Percentiles rank a stretch among this genome's conserved stretches.
phyloP scores from a whole-genome alignment of 2,888 invertebrate genomes.

The Eudasyphora cyanicolor region DNA sequence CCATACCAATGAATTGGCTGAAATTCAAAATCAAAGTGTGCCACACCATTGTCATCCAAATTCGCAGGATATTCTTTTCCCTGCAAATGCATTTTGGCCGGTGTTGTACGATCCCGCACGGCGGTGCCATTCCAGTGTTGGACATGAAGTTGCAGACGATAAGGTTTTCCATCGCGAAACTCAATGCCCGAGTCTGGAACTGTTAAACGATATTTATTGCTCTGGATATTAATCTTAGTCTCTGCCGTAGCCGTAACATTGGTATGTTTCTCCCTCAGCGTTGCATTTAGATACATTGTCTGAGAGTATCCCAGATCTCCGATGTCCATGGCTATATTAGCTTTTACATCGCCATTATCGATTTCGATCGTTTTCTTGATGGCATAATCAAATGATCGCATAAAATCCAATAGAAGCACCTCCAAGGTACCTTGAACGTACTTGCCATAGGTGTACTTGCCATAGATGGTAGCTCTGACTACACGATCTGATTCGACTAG shows the following conservation, averaged over 20 bases:
- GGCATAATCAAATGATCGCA: background rate
- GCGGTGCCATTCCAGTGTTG: slow-evolving; percentile 20
- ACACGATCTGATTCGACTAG: slow-evolving; percentile 84
- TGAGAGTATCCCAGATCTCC: background rate
- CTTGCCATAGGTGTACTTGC: slow-evolving; percentile 91
- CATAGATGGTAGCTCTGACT: slow-evolving; percentile 33
- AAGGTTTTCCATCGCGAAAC: slow-evolving; percentile 31
- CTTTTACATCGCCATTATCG: background rate
- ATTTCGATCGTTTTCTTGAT: background rate
- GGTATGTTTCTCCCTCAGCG: slow-evolving; percentile 36
- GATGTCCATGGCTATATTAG: background rate
- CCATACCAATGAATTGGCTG: background rate
- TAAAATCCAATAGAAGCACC: slow-evolving; percentile 83
- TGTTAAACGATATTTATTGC: background rate
- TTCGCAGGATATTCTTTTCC: slow-evolving; percentile 73
- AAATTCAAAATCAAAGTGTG: slow-evolving; percentile 83
- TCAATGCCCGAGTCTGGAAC: slow-evolving; percentile 23
- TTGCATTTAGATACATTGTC: background rate
- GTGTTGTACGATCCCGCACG: background rate
- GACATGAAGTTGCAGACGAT: slow-evolving; percentile 34
- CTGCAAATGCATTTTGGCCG: slow-evolving; percentile 72
- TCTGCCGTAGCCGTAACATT: slow-evolving; percentile 85
- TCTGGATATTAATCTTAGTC: slow-evolving; percentile 71
- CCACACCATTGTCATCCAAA: slow-evolving; percentile 84
- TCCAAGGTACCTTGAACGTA: slow-evolving; percentile 92